Evolutionary conservation across 2,797 vertebrate species (phyloP), one percentile per base, ranked within the genome.

Genomic region (Tinamus major): DNA sequence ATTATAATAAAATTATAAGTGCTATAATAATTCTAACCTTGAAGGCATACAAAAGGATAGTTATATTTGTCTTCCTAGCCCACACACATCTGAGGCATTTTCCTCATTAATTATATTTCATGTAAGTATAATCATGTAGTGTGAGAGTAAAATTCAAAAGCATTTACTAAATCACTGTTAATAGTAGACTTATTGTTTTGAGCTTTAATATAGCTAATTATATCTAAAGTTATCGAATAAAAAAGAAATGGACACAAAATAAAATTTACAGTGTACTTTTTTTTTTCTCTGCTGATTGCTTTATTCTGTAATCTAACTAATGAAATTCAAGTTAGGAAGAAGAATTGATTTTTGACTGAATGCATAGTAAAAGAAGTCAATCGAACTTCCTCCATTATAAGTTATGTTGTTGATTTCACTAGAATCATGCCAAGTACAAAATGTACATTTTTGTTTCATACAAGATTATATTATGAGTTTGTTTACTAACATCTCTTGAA

Each of bases 1-100:
- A 98, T 98, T 98, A 98, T 97, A 98, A 98, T 98, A 98, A 98
- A 98, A 98, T 97, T 97, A 96, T 97, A 98, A 98, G 97, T 95
- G 97, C 96, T 93, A 93, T 97, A 96, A 97, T 97, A 97, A 97
- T 97, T 98, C 97, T 98, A 98, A 98, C 98, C 98, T 98, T 98
- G 98, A 97, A 98, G 97, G 97, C 98, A 97, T 97, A 97, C 96
- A 98, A 98, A 97, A 97, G 96, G 96, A 80, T 97, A 95, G 95
- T 81, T 95, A 88, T 96, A 95, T 97, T 97, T 97, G 97, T 95
- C 95, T 97, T 97, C 95, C 94, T 93, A 93, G 96, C 96, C 96
- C 93, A 95, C 95, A 97, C 97, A 97, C 97, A 96, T 97, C 96
- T 94, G 96, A 97, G 96, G 95, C 92, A 0, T 95, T 97, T 97